A percentile compares a stretch with the other conserved stretches of the same genome.
These are phyloP conservation scores for Drosophila murphyi DNA, from an alignment of 1,140 invertebrate genomes.

Conservation along the genomic window DNA sequence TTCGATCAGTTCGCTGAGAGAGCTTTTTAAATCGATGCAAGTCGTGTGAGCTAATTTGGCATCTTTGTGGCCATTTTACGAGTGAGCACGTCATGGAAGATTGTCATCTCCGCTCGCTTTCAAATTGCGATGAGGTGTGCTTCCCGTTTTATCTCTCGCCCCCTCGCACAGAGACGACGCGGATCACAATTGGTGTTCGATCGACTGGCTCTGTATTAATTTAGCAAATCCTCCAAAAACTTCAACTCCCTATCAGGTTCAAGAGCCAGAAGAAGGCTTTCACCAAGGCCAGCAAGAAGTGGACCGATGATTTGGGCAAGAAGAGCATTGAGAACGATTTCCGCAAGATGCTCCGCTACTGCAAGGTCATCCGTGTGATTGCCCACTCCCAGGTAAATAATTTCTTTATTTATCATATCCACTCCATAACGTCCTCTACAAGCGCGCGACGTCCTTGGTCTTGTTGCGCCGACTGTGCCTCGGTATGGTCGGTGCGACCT, in stretches of 20 bases:
- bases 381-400: constrained; percentile 96
- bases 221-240: constrained; percentile 43
- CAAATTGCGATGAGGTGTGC: constrained; percentile 72
- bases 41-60: constrained; percentile 83
- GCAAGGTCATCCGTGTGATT: constrained; percentile 97
- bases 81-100: constrained; percentile 78
- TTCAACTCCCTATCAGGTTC: constrained; percentile 90
- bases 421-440: neutral
- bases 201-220: constrained; percentile 43
- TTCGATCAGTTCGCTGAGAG: constrained; percentile 88
- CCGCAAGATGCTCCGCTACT: constrained; percentile 99
- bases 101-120: constrained; percentile 88
- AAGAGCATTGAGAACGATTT: constrained; percentile 99
- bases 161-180: constrained; percentile 47
- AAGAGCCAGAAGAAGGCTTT: constrained; percentile 99
- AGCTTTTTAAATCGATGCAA: constrained; percentile 85
- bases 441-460: constrained; percentile 78
- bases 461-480: constrained; percentile 56
- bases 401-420: neutral
- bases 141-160: constrained; percentile 74
- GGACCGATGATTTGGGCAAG: constrained; percentile 97
- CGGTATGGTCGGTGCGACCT: constrained; percentile 59
- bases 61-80: constrained; percentile 33
- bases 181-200: constrained; percentile 42
- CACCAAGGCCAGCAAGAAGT: constrained; percentile 99